phyloP scores from a whole-genome alignment of 2,888 invertebrate species.

The Chouioia cunea region DNA sequence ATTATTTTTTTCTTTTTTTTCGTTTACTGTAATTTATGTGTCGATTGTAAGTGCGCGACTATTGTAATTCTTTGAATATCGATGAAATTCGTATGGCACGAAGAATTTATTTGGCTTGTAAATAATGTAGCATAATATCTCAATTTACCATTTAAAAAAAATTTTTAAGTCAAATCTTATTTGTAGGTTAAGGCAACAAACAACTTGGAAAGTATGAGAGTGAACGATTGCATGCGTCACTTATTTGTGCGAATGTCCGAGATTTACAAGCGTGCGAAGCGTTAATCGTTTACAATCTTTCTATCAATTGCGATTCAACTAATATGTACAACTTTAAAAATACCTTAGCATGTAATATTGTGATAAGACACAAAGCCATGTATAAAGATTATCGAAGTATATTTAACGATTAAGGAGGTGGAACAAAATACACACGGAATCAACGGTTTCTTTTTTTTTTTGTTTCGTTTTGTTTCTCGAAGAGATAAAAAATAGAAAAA shows the following conservation, averaged over 20 bases:
- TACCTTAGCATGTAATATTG: conserved; percentile 57
- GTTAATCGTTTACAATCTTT: conserved; percentile 37
- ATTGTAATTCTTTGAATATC: not conserved
- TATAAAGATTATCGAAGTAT: conserved; percentile 54
- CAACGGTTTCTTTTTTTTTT: too few relatives aligned
- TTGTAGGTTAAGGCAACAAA: conserved; percentile 15
- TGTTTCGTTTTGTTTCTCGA: conserved; percentile 10
- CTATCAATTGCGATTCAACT: conserved; percentile 37
- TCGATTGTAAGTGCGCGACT: conserved; percentile 26
- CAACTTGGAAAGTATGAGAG: conserved; percentile 42
- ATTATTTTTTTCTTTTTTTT: conserved; percentile 23
- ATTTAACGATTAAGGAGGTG: conserved; percentile 46
- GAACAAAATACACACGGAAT: conserved; percentile 8
- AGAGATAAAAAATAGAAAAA: conserved; percentile 32
- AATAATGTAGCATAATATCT: conserved; percentile 58
- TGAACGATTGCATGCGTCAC: conserved; percentile 28
- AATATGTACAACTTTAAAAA: conserved; percentile 45
- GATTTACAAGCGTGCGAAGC: conserved; percentile 26
- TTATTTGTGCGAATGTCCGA: conserved; percentile 29
- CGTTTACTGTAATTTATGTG: conserved; percentile 41
- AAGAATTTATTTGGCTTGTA: conserved; percentile 48
- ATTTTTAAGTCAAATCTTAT: conserved; percentile 47
- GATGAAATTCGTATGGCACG: conserved; percentile 5
- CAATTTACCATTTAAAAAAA: conserved; percentile 50
- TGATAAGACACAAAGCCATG: conserved; percentile 60